Evolutionary conservation across 2,797 vertebrate species (phyloP).

Genomic region (Sebastes hubbsi): DNA sequence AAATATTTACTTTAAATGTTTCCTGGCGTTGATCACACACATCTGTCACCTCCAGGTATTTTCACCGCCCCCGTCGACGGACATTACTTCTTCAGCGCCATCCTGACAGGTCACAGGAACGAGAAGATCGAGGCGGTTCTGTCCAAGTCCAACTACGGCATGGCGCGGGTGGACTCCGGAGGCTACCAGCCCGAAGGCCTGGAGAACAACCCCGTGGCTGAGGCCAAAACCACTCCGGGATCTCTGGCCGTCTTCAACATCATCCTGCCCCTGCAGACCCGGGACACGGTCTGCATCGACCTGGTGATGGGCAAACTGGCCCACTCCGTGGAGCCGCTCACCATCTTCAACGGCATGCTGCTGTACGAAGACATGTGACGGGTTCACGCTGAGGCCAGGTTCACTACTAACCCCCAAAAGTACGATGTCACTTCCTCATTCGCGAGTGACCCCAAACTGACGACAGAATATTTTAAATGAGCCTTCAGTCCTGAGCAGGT

Average conservation of each 20-base stretch:
- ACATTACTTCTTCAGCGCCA: slow-evolving; percentile 91
- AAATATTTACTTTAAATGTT: too few relatives aligned
- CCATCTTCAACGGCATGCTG: slow-evolving; percentile 90
- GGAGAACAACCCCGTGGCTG: slow-evolving; percentile 92
- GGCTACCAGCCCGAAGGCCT: slow-evolving; percentile 94
- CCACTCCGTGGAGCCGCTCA: slow-evolving; percentile 92
- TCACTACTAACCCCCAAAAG: slow-evolving; percentile 5
- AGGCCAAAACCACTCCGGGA: slow-evolving; percentile 84
- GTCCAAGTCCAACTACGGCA: slow-evolving; percentile 90
- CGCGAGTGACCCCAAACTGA: slow-evolving; percentile 23
- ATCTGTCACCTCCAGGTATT: slow-evolving; percentile 76
- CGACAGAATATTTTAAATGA: slow-evolving; percentile 35
- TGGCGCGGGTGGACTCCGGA: slow-evolving; percentile 91
- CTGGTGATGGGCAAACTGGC: slow-evolving; percentile 94
- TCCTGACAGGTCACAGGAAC: slow-evolving; percentile 90
- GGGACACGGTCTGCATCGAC: slow-evolving; percentile 92
- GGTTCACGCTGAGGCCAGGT: background rate
- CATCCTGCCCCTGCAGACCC: slow-evolving; percentile 86
- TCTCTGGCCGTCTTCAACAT: slow-evolving; percentile 92
- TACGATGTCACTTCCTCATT: slow-evolving; percentile 28
- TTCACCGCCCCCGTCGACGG: slow-evolving; percentile 90
- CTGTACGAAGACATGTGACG: slow-evolving; percentile 84
- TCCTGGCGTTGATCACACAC: background rate
- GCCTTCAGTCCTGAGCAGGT: slow-evolving; percentile 8
- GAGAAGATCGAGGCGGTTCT: slow-evolving; percentile 94